These are phyloP conservation scores for Phalacrocorax aristotelis DNA, from an alignment of 2,113 vertebrate species.

Conservation along the genomic window DNA sequence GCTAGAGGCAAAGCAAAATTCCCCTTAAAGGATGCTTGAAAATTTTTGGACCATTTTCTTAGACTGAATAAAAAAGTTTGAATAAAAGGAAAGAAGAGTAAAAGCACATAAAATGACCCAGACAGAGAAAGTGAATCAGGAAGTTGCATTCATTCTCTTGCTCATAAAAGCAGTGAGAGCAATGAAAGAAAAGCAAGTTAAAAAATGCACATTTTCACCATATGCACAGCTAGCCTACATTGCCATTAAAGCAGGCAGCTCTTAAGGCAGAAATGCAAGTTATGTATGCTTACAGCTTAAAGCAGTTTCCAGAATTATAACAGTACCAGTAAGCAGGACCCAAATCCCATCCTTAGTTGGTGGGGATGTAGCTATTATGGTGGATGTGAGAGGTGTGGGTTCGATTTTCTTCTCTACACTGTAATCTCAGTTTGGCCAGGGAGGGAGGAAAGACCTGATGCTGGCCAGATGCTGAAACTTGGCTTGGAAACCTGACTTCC, in stretches of 20 bases:
- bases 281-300: neutral
- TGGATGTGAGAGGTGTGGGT: neutral
- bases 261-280: neutral
- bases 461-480: neutral
- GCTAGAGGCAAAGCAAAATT: neutral
- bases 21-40: neutral
- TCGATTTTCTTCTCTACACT: neutral
- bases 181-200: neutral
- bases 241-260: neutral
- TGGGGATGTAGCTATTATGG: neutral
- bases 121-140: neutral
- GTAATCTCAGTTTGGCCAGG: neutral
- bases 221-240: neutral
- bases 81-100: neutral
- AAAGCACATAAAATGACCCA: neutral
- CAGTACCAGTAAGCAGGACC: neutral
- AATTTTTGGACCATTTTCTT: neutral
- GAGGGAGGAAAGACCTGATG: neutral
- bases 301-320: neutral
- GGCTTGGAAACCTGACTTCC: neutral
- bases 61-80: neutral
- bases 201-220: neutral
- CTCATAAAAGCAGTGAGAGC: neutral
- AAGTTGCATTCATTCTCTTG: neutral
- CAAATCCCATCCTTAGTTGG: neutral